Evolutionary conservation across 1,140 invertebrate species (phyloP).

Genomic region (Leptopilina clavipes): DNA sequence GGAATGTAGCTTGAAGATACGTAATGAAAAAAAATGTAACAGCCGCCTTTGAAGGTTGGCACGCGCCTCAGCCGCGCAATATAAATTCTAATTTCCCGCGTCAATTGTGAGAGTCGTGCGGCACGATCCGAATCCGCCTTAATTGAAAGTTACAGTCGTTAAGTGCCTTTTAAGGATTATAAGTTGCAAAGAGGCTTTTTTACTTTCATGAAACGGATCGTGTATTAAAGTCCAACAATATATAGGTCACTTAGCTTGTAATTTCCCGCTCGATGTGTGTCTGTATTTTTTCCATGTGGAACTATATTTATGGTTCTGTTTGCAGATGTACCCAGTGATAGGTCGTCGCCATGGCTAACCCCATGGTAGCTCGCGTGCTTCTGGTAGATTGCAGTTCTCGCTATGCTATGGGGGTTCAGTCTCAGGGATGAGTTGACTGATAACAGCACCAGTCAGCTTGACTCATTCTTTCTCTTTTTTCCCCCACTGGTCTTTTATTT

Average conservation of each 20-base stretch:
- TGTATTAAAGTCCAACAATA: no score
- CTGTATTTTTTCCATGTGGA: neutral
- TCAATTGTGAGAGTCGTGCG: constrained; percentile 29
- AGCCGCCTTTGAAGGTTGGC: constrained; percentile 24
- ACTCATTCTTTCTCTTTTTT: neutral
- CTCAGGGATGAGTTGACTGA: neutral
- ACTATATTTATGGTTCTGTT: neutral
- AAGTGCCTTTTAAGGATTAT: constrained; percentile 31
- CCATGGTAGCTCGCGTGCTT: constrained; percentile 23
- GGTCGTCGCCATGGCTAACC: neutral
- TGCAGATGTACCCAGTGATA: neutral
- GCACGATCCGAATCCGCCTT: constrained; percentile 27
- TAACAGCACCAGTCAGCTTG: constrained; percentile 24
- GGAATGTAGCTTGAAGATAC: neutral
- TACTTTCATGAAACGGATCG: neutral
- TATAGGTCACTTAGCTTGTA: neutral
- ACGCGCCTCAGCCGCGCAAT: constrained; percentile 18
- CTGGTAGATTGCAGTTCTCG: constrained; percentile 27
- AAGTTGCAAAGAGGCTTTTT: neutral
- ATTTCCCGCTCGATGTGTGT: neutral
- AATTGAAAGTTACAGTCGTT: constrained; percentile 30
- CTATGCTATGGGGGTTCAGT: constrained; percentile 4
- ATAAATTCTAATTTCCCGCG: constrained; percentile 34
- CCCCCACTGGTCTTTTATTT: neutral
- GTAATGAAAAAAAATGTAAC: constrained; percentile 29